Evolutionary conservation across 2,113 vertebrate genomes (phyloP).

Genomic region (Paradoxurus hermaphroditus): DNA sequence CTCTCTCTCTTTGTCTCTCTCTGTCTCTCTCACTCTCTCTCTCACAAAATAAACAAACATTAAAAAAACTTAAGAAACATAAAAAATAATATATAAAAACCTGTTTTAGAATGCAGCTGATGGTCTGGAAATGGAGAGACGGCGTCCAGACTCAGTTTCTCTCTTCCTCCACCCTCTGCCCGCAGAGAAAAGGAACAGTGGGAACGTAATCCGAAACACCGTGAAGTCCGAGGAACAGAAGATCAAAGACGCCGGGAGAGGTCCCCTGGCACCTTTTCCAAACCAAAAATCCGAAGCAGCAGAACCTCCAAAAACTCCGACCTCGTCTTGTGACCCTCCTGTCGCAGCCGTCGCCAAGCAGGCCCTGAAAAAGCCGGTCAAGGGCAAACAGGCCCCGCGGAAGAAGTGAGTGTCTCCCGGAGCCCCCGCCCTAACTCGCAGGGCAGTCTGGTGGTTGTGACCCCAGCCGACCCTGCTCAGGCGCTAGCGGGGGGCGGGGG

Average conservation of each 20-base stretch:
- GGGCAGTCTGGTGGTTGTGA: neutral
- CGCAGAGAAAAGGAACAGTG: conserved; percentile 80
- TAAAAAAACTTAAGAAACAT: no score
- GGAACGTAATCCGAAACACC: conserved; percentile 71
- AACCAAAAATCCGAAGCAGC: conserved; percentile 81
- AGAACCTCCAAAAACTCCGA: conserved; percentile 72
- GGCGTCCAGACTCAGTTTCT: neutral
- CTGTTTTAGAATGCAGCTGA: neutral
- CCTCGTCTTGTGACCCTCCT: conserved; percentile 67
- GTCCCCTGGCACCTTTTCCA: conserved; percentile 73
- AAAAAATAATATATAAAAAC: neutral
- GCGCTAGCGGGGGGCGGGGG: accelerated
- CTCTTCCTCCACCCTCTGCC: neutral
- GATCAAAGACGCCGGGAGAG: conserved; percentile 77
- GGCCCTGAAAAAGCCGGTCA: conserved; percentile 77
- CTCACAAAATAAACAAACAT: no score
- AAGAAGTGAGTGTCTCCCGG: conserved; percentile 85
- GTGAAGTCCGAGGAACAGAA: conserved; percentile 84
- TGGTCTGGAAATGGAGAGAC: neutral
- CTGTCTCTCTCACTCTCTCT: no score
- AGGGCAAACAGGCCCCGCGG: conserved; percentile 83
- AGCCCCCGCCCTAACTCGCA: accelerated
- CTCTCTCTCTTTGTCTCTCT: no score
- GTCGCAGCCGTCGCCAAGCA: conserved; percentile 75
- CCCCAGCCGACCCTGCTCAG: accelerated